phyloP scores from a whole-genome alignment of 2,888 invertebrate species.

The Morpho helenor region DNA sequence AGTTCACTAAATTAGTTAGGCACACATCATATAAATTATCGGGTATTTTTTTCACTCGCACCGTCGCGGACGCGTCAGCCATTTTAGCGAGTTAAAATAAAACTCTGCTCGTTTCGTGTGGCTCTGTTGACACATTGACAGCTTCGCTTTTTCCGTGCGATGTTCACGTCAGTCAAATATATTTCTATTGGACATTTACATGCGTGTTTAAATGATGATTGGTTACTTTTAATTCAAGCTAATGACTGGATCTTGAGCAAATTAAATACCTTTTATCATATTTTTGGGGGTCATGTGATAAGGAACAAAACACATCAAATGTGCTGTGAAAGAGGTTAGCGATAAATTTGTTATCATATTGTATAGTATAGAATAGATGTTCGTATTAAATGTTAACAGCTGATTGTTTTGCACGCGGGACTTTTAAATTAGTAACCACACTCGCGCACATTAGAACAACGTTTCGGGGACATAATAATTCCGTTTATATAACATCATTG shows the following conservation, averaged over 20 bases:
- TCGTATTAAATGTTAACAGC: neutral
- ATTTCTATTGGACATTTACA: conserved; percentile 40
- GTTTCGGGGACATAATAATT: too few species aligned
- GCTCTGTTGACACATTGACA: conserved; percentile 33
- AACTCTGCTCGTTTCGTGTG: conserved; percentile 52
- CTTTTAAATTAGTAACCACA: neutral
- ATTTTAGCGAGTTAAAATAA: conserved; percentile 72
- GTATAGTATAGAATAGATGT: too few species aligned
- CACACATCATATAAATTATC: conserved; percentile 82
- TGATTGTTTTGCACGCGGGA: neutral
- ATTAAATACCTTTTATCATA: conserved; percentile 7
- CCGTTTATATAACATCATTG: too few species aligned
- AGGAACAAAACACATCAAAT: conserved; percentile 35
- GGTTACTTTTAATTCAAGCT: conserved; percentile 4
- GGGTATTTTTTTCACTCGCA: conserved; percentile 68
- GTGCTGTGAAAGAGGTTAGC: conserved; percentile 35
- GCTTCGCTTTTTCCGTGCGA: conserved; percentile 40
- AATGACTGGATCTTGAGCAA: neutral
- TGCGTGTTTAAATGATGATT: conserved; percentile 30
- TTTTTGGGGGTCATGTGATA: conserved; percentile 36
- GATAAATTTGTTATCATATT: conserved; percentile 26
- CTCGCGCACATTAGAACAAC: too few species aligned
- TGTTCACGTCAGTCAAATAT: conserved; percentile 41
- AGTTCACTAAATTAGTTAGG: conserved; percentile 80
- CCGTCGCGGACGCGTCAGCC: conserved; percentile 73